Evolutionary conservation across 2,113 vertebrate species (phyloP).

Genomic region (Haemorhous mexicanus): DNA sequence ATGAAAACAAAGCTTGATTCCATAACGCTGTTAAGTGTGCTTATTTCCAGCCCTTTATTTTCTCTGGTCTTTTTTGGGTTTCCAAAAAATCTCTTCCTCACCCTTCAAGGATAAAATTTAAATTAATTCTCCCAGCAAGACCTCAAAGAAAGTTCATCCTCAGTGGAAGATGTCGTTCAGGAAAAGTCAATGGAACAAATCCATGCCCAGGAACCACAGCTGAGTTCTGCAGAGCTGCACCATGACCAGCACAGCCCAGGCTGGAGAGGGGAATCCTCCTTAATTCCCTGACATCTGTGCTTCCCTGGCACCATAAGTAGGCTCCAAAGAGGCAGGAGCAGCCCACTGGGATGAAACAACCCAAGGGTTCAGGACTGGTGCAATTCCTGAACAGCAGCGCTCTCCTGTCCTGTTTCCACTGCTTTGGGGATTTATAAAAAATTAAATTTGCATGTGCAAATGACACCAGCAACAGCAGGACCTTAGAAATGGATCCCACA

Average conservation of each 20-base stretch:
- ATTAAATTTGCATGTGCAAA: neutral
- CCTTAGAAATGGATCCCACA: neutral
- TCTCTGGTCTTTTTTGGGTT: neutral
- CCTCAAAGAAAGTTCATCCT: neutral
- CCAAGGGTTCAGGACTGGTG: neutral
- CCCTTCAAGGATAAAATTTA: neutral
- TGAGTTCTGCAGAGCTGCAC: neutral
- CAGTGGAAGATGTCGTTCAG: neutral
- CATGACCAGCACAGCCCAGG: neutral
- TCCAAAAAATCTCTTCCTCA: neutral
- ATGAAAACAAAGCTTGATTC: neutral
- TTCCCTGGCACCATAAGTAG: neutral
- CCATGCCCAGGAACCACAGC: neutral
- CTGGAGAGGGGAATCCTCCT: neutral
- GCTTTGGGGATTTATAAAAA: neutral
- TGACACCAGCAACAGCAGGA: neutral
- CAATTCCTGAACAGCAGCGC: neutral
- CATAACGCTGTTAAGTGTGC: neutral
- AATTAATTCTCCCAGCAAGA: neutral
- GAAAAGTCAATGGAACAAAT: neutral
- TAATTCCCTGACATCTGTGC: neutral
- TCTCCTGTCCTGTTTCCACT: neutral
- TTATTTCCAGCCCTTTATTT: slow-evolving; percentile 21
- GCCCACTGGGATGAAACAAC: neutral
- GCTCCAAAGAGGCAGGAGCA: neutral